Base-by-base conservation (phyloP, 2,113 vertebrate genomes). In the Dunckerocampus dactyliophorus region DNA sequence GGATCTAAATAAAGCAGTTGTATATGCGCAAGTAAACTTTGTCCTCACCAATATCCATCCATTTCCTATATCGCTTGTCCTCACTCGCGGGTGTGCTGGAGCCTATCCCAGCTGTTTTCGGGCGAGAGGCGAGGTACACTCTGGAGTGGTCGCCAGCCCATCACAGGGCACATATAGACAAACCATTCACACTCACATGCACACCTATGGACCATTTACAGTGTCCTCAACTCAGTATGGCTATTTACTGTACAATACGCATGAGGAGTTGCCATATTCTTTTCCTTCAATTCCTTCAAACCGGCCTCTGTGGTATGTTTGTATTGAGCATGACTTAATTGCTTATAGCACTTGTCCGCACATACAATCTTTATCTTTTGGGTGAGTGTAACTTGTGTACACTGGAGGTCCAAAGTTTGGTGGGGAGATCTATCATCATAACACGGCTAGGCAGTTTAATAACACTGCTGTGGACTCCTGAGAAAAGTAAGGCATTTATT, bases 391-490 rank as follows among this genome's bases (percentile, higher is more conserved):
- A 61, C 51, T 65, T 53, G 71, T 62, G 68, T 62, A 76, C 67
- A 64, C 72, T 69, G 53, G 69, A 56, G 71, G 71, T 83, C 74
- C 64, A 58, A 65, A 58, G 67, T 84, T 86, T 86, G 53, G 63
- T 39, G 19, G 51, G 67, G 69, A 84, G 75, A 86, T 87, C 80
- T 83, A 83, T 89, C 88, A 87, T 87, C 51, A 60, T 87, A 87
- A 87, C 67, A 78, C 82, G 83, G 83, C 84, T 76, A 88, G 87
- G 84, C 85, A 85, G 79, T 85, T 88, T 89, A 87, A 87, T 88
- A 88, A 87, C 69, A 46, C 60, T 59, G 75, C 71, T 69, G 58
- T 74, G 71, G 78, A 76, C 83, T 79, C 75, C 68, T 47, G 83
- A 83, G 85, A 82, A 76, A 75, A 82, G 68, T 28, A 61, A 62